phyloP scores from a whole-genome alignment of 2,888 invertebrate genomes.

The Keiferia lycopersicella region DNA sequence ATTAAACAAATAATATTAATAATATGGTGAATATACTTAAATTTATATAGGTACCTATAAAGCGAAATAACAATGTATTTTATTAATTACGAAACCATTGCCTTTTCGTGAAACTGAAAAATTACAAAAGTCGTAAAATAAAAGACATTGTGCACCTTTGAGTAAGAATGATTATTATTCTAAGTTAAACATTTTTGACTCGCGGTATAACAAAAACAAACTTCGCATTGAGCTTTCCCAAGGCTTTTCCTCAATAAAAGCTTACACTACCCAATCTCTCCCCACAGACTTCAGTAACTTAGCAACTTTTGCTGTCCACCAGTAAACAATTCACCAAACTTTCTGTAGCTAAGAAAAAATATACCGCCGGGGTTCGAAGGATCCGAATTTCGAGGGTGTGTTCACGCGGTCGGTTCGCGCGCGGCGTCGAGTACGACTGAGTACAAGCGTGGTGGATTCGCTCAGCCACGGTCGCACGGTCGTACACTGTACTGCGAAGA shows the following conservation, averaged over 20 bases:
- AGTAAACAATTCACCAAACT: slow-evolving; percentile 11
- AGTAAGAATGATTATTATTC: too few species aligned
- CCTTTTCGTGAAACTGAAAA: background rate
- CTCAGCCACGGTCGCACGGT: slow-evolving; percentile 31
- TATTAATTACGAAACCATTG: too few species aligned
- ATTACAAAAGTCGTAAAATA: background rate
- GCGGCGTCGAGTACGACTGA: slow-evolving; percentile 55
- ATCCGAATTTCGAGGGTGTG: slow-evolving; percentile 29
- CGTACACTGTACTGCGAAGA: slow-evolving; percentile 23
- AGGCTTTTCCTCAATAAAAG: slow-evolving; percentile 23
- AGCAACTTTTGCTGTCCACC: background rate
- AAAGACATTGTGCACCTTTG: too few species aligned
- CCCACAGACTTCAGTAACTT: slow-evolving; percentile 47
- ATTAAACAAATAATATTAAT: too few species aligned
- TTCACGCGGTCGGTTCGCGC: slow-evolving; percentile 53
- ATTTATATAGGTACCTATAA: too few species aligned
- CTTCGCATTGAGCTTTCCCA: slow-evolving; percentile 33
- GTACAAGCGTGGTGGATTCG: slow-evolving; percentile 35
- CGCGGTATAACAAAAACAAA: slow-evolving; percentile 33
- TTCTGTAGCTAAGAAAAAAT: slow-evolving; percentile 17
- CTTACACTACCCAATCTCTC: slow-evolving; percentile 36
- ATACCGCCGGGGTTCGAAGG: background rate
- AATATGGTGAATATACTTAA: background rate
- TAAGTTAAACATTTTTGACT: background rate
- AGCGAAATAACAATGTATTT: too few species aligned